Conservation (phyloP, 2,797 vertebrate genomes). For the Antennarius maculatus region DNA sequence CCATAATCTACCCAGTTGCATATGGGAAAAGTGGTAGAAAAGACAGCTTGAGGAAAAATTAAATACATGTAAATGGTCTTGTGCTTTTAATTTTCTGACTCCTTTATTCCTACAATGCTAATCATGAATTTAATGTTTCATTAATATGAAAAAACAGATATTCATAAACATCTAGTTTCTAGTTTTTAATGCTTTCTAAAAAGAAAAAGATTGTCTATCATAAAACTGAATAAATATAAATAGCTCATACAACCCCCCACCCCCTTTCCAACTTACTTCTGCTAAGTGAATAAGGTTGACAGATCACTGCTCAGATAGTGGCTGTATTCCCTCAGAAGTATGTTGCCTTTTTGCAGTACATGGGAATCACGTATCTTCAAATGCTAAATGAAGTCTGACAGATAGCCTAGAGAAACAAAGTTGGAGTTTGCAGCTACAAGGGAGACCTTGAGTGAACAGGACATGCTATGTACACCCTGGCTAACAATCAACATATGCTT, state of each 20-base stretch:
- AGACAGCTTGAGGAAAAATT: conserved; percentile 71
- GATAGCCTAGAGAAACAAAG: conserved; percentile 98
- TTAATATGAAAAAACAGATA: conserved; percentile 4
- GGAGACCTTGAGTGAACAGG: conserved; percentile 97
- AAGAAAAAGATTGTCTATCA: conserved; percentile 25
- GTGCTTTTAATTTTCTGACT: conserved; percentile 37
- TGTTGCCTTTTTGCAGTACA: conserved; percentile 92
- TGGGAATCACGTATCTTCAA: conserved; percentile 89
- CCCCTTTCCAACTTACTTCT: conserved; percentile 78
- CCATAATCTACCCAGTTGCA: conserved; percentile 78
- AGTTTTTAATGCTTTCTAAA: conserved; percentile 15
- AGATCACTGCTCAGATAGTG: conserved; percentile 93
- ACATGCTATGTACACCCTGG: conserved; percentile 95
- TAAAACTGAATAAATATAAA: conserved; percentile 56
- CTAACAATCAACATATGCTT: conserved; percentile 99
- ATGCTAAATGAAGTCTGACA: conserved; percentile 99
- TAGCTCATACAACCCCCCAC: conserved; percentile 65
- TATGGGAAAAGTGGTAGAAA: conserved; percentile 68
- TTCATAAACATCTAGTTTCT: not conserved
- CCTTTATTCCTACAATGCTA: conserved; percentile 7
- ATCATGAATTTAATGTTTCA: conserved; percentile 2
- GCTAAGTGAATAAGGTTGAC: conserved; percentile 91
- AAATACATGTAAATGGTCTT: conserved; percentile 48
- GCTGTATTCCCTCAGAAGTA: conserved; percentile 84
- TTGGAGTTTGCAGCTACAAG: conserved; percentile 93